These are phyloP conservation scores for Rhinolophus sinicus DNA, from an alignment of 2,113 vertebrate genomes.

Conservation along the genomic window DNA sequence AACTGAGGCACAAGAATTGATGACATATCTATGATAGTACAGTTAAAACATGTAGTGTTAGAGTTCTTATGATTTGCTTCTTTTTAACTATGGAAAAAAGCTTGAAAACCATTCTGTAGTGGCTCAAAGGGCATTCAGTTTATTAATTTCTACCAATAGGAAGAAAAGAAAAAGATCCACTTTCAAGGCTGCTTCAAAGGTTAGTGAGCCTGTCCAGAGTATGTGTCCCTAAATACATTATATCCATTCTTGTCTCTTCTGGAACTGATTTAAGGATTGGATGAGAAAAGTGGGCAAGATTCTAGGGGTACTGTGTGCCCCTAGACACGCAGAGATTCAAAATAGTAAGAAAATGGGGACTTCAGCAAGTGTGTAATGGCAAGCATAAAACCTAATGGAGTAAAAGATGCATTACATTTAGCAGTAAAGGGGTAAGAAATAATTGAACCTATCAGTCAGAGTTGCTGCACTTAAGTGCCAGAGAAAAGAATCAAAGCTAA, in stretches of 20 bases:
- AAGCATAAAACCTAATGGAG: neutral
- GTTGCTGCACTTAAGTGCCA: neutral
- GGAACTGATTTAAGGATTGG: neutral
- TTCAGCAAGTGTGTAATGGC: neutral
- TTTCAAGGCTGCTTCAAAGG: neutral
- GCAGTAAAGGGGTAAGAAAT: neutral
- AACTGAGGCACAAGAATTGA: neutral
- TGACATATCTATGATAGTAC: neutral
- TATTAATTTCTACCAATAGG: neutral
- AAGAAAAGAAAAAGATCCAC: neutral
- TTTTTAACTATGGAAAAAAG: neutral
- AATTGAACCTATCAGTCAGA: neutral
- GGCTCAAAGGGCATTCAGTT: neutral
- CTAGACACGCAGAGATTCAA: neutral
- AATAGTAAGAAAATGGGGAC: neutral
- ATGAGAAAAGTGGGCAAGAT: neutral
- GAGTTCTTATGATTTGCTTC: neutral
- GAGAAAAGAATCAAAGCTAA: neutral
- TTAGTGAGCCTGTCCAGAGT: neutral
- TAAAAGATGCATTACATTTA: neutral
- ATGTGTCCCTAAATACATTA: neutral
- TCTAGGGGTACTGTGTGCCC: no score
- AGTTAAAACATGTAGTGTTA: neutral
- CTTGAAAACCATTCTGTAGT: neutral
- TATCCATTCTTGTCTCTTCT: neutral